Evolutionary conservation across 2,888 invertebrate species (phyloP), one percentile per base, ranked within the genome.

Genomic region (Acleris literana): DNA sequence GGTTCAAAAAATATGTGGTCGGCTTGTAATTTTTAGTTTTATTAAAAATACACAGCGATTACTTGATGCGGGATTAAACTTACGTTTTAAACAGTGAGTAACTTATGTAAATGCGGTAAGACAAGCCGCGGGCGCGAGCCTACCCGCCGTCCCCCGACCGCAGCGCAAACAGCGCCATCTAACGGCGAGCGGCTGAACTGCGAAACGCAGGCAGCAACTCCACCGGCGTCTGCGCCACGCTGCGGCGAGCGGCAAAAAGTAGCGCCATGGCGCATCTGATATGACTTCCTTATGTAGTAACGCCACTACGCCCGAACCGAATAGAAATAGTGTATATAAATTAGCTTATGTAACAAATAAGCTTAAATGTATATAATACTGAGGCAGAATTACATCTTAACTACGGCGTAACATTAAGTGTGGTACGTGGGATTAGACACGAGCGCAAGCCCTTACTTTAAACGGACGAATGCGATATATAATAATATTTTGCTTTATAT

Each of bases 391-490:
- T 92, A 92, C 92, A 92, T 88, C 91, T 92, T 92, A 92, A 87
- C 91, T 92, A 92, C 92, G 86, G 89, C 89, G 87, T 91, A 90
- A 90, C 87, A 90, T 90, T 91, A 88, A 87, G 87, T 86, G 88
- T 90, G 90, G 88, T 91, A 90, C 90, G 86, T 88, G 90, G 90
- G 88, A 88, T 82, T 90, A 92, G 90, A 92, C 90, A 91, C 86
- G 92, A 92, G 92, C 92, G 86, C 88, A 92, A 92, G 92, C 92
- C 90, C 92, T 92, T 92, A 92, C 85, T 86, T 88, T 88, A 90
- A 88, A 90, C 92, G 92, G 92, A 92, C 92, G 92, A 91, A 92
- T 92, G 92, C 92, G 89, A 91, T 92, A 92, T 92, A 92, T 91
- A 92, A 92, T 91, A 79, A 89, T 90, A 90, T 90, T 88, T 92